Evolutionary conservation across 23 tunicate species (phyloP), one percentile per base, ranked within the genome.

Genomic region (Halocynthia aurantium): DNA sequence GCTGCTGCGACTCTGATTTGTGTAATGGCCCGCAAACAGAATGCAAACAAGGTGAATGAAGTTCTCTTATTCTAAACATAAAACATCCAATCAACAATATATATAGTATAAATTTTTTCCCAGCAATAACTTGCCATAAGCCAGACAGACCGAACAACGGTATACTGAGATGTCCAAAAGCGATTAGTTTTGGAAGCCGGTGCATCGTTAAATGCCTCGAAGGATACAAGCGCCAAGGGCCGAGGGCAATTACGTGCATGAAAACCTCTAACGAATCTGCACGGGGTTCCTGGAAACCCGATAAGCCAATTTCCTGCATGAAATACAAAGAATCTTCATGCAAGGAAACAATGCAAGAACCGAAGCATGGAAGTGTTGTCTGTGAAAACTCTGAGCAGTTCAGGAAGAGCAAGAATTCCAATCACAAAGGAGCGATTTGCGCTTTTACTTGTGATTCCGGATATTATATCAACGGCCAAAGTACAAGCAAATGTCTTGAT

Each of bases 11-110:
- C 21, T 54, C 78, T 13, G 63, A 74, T 49, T 54, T 20, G 20
- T 74, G 78, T 18, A 74, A 74, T 54, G 78, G 78, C 20, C 78
- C 78, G n/a, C 78, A 74, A 64, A 15, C 56, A 7, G 78, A 74
- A 74, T 74, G 78, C 21, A 74, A 74, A 54, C 6, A 74, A 44
- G 62, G 78, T 74, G 6, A 74, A 50, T 51, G 21, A 15, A 19
- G 21, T 15, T 11, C 12, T 11, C 2, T 68, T n/a, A 31, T 31
- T 31, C 44, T 31, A 31, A 31, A 31, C 44, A 31, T 31, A 4
- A 4, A 31, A 31, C 44, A 31, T 31, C 44, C 44, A 31, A 31
- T 31, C 44, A 31, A 31, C 44, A 31, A 31, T 31, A 58, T 13
- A 13, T 58, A 58, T 58, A 13, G 2, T n/a, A 58, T 13, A 20